Percentiles rank a stretch among this genome's conserved stretches.
These are phyloP conservation scores for Tachina lurida DNA, from an alignment of 2,888 invertebrate species.

Conservation along the genomic window DNA sequence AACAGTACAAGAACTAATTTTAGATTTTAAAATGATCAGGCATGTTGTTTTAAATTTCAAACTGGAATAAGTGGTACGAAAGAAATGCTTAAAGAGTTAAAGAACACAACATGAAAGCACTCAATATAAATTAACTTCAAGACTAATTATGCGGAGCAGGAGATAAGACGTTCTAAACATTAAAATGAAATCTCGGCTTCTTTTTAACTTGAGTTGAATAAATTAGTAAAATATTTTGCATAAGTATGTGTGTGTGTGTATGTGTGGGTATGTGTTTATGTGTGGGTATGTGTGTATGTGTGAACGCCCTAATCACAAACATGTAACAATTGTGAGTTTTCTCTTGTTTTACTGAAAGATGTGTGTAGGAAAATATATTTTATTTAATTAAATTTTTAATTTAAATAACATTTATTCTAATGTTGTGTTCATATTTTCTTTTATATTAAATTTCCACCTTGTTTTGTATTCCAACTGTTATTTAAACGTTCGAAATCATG, in stretches of 20 bases:
- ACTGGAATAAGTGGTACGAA: neutral
- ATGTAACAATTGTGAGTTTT: no score
- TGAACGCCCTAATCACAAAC: no score
- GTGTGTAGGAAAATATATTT: no score
- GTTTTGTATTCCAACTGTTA: no score
- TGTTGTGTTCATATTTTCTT: no score
- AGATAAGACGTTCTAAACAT: neutral
- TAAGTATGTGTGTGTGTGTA: neutral
- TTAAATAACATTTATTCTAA: no score
- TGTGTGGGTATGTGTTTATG: no score
- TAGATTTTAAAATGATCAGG: neutral
- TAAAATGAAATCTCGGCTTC: conserved; percentile 5
- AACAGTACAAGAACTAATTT: neutral
- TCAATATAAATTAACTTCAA: neutral
- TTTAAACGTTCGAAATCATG: no score
- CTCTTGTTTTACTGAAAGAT: no score
- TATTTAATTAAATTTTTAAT: no score
- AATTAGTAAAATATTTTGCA: neutral
- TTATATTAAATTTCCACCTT: no score
- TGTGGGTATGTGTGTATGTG: neutral
- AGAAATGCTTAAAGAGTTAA: conserved; percentile 2
- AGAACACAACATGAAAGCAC: neutral
- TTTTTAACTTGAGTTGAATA: neutral
- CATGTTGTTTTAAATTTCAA: neutral
- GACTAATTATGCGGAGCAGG: conserved; percentile 8